A percentile compares a stretch with the other conserved stretches of the same genome.
These are phyloP conservation scores for Magallana nippona DNA, from an alignment of 2,888 invertebrate species.

Conservation along the genomic window DNA sequence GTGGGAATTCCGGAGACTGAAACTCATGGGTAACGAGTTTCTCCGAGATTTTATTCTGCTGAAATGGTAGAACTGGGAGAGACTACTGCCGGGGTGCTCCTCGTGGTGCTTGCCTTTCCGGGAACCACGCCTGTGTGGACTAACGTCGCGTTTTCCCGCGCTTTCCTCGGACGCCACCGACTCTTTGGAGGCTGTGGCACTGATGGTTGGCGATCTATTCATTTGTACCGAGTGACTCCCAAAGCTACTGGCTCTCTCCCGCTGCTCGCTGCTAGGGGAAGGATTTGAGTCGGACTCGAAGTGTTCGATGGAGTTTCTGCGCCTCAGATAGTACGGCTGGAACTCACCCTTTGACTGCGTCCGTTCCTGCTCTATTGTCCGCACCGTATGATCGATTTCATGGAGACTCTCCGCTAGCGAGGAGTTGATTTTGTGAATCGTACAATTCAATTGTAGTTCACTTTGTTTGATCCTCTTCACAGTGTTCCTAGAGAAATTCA, in stretches of 20 bases:
- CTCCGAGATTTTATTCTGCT: not conserved
- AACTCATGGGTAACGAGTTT: slow-evolving; percentile 34
- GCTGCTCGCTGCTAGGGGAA: not conserved
- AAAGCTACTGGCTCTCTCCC: slow-evolving; percentile 20
- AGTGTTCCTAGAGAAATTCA: not conserved
- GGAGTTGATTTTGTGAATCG: slow-evolving; percentile 20
- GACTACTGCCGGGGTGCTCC: not conserved
- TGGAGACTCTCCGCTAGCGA: not conserved
- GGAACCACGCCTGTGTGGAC: not conserved
- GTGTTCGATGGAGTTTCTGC: slow-evolving; percentile 35
- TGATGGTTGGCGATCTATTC: not conserved
- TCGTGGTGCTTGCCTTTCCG: not conserved
- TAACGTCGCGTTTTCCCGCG: slow-evolving; percentile 14
- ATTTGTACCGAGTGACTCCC: not conserved
- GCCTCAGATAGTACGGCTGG: slow-evolving; percentile 33
- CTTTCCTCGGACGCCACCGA: slow-evolving; percentile 34
- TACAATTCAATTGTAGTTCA: not conserved
- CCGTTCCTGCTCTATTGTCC: slow-evolving; percentile 2
- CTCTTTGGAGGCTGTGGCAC: slow-evolving; percentile 27
- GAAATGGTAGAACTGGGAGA: slow-evolving; percentile 12
- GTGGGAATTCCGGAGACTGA: slow-evolving; percentile 9
- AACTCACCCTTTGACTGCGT: not conserved
- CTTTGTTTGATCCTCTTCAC: slow-evolving; percentile 28
- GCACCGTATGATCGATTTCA: slow-evolving; percentile 8
- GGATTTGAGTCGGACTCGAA: not conserved